phyloP scores from a whole-genome alignment of 1,140 invertebrate genomes.

The Halictus rubicundus region DNA sequence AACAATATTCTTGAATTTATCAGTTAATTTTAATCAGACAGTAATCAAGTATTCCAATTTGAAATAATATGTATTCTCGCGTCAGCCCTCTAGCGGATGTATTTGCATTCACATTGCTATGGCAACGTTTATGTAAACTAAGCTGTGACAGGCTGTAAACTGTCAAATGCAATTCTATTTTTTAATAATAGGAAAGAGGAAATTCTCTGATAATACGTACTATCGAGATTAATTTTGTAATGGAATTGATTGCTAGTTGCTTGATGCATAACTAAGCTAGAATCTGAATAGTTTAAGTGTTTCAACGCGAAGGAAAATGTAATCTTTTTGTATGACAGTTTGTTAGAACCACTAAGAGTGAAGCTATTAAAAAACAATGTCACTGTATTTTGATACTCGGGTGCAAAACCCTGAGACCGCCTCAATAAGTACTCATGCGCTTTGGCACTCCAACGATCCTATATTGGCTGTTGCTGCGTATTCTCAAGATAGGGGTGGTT shows the following conservation, averaged over 20 bases:
- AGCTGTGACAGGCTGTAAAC: neutral
- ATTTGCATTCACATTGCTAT: slow-evolving; percentile 20
- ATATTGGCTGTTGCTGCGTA: slow-evolving; percentile 92
- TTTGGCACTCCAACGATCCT: slow-evolving; percentile 90
- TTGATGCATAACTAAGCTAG: too few relatives aligned
- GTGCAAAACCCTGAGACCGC: slow-evolving; percentile 85
- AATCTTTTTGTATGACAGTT: neutral
- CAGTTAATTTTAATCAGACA: too few relatives aligned
- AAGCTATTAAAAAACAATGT: slow-evolving; percentile 80
- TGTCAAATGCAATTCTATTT: slow-evolving; percentile 11
- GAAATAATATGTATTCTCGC: too few relatives aligned
- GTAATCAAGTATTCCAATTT: too few relatives aligned
- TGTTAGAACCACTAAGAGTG: neutral
- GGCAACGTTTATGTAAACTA: slow-evolving; percentile 29
- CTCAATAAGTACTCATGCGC: slow-evolving; percentile 87
- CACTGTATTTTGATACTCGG: slow-evolving; percentile 88
- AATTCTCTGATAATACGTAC: too few relatives aligned
- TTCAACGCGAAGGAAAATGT: too few relatives aligned
- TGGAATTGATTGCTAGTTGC: neutral
- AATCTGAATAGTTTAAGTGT: too few relatives aligned
- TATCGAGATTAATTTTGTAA: neutral
- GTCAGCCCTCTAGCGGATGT: neutral
- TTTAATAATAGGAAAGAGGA: neutral
- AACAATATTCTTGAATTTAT: too few relatives aligned
- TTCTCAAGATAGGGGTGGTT: slow-evolving; percentile 92